Conservation (phyloP, 2,113 vertebrate genomes). For the Myrmecobius fasciatus region DNA sequence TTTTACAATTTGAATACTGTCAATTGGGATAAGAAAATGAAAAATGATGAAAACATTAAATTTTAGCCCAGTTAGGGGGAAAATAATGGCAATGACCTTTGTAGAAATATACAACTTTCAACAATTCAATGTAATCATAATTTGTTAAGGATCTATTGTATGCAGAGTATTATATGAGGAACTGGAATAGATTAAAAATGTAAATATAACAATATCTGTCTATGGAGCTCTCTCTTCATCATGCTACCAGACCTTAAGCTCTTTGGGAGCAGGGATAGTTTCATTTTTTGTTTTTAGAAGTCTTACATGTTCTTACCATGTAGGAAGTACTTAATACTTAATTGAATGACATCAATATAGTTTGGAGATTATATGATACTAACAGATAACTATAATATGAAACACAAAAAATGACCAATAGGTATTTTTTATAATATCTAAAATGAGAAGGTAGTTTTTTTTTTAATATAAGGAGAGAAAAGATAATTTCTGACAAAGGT, state of each 20-base stretch:
- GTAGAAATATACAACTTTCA: neutral
- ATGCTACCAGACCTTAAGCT: neutral
- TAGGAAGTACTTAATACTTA: neutral
- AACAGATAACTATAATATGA: neutral
- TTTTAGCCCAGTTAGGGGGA: neutral
- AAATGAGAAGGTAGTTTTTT: neutral
- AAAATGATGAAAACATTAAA: slow-evolving; percentile 31
- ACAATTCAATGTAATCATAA: neutral
- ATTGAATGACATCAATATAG: neutral
- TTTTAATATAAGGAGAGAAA: neutral
- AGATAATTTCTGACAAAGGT: neutral
- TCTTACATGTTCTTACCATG: neutral
- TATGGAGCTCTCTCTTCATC: neutral
- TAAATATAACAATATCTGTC: neutral
- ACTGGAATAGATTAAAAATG: neutral
- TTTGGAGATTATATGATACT: neutral
- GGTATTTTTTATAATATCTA: neutral
- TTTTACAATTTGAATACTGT: slow-evolving; percentile 29
- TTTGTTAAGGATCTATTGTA: neutral
- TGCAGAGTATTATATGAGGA: neutral
- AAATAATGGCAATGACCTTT: slow-evolving; percentile 23
- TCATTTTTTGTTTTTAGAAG: neutral
- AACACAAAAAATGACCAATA: neutral
- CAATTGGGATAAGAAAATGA: slow-evolving; percentile 33
- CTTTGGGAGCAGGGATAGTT: neutral